These are phyloP conservation scores for Tachina grossa DNA, from an alignment of 2,888 invertebrate species.

Conservation along the genomic window DNA sequence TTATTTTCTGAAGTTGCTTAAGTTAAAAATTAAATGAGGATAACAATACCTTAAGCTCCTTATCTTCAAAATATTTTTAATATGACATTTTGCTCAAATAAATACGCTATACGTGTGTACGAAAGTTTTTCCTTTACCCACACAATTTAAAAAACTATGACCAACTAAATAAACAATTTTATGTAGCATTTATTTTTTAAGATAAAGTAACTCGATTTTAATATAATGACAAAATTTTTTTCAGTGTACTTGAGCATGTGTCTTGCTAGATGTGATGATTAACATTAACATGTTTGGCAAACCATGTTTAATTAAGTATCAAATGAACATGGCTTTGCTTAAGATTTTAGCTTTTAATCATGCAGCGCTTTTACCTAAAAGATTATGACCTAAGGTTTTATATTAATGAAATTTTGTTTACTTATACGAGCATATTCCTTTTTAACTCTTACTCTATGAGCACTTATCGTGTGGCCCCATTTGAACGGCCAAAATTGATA, in stretches of 20 bases:
- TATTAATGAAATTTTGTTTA: slow-evolving; percentile 6
- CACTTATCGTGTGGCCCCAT: background rate
- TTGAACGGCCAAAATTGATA: background rate
- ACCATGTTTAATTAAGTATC: slow-evolving; percentile 54
- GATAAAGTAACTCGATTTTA: too few species aligned
- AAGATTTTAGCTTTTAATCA: slow-evolving; percentile 35
- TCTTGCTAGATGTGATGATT: background rate
- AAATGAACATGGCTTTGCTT: background rate
- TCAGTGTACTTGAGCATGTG: background rate
- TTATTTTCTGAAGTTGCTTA: too few species aligned
- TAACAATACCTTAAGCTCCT: too few species aligned
- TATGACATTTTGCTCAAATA: too few species aligned
- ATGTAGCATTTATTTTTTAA: too few species aligned
- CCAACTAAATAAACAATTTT: too few species aligned
- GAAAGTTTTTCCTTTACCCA: too few species aligned
- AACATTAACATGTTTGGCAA: slow-evolving; percentile 15
- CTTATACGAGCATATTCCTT: background rate
- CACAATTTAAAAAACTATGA: too few species aligned
- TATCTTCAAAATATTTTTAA: too few species aligned
- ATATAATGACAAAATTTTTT: background rate
- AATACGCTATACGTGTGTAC: too few species aligned
- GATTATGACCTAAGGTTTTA: slow-evolving; percentile 49
- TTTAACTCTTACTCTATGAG: background rate
- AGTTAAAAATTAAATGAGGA: too few species aligned
- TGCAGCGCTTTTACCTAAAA: background rate